phyloP scores from a whole-genome alignment of 2,797 vertebrate genomes.

The Gallinago solitaria region DNA sequence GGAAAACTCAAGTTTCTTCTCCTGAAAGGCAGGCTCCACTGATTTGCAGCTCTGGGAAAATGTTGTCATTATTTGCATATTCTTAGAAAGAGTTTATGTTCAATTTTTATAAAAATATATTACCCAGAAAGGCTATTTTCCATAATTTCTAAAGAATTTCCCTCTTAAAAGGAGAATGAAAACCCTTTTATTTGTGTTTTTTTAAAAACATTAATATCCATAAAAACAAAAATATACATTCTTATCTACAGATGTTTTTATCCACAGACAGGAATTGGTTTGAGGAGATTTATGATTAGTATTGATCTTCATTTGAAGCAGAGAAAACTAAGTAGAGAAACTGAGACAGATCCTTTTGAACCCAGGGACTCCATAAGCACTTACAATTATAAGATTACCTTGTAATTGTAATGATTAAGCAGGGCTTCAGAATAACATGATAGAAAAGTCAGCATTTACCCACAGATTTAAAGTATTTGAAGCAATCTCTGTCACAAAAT shows the following conservation, averaged over 20 bases:
- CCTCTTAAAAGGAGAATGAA: not conserved
- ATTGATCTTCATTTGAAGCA: not conserved
- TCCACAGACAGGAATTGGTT: not conserved
- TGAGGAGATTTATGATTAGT: not conserved
- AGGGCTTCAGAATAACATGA: not conserved
- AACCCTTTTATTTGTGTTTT: not conserved
- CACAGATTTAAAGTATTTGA: not conserved
- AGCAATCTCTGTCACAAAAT: not conserved
- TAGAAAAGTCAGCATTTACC: not conserved
- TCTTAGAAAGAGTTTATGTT: not conserved
- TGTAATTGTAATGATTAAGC: not conserved
- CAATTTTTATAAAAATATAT: not conserved
- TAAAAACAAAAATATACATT: not conserved
- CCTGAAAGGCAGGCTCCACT: not conserved
- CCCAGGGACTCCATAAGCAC: not conserved
- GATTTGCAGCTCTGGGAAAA: not conserved
- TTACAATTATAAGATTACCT: not conserved
- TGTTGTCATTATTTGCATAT: not conserved
- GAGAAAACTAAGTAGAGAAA: not conserved
- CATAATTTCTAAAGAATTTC: not conserved
- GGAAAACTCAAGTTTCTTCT: constrained; percentile 27
- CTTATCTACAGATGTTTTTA: not conserved
- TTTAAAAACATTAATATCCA: not conserved
- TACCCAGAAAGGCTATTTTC: not conserved
- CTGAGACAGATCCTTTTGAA: not conserved